These are phyloP conservation scores for Corythornis vintsioides DNA, from an alignment of 2,113 vertebrate genomes.

Conservation along the genomic window DNA sequence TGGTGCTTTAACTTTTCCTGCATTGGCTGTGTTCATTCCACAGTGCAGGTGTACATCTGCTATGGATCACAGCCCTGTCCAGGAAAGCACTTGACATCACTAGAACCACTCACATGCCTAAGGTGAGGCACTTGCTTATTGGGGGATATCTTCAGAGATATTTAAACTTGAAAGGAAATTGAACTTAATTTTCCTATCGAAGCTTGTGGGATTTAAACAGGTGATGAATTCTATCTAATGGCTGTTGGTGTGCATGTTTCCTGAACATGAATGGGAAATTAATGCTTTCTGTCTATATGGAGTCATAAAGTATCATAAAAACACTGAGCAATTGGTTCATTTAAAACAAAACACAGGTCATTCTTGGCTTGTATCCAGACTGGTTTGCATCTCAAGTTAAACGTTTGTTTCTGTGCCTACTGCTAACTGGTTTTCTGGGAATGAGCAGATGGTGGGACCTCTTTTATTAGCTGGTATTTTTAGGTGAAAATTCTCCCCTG, in stretches of 20 bases:
- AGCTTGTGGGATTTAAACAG: slow-evolving; percentile 39
- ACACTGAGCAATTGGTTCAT: neutral
- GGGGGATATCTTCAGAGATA: slow-evolving; percentile 25
- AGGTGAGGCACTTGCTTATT: neutral
- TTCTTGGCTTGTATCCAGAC: neutral
- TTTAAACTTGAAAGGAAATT: slow-evolving; percentile 27
- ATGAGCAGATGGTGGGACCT: neutral
- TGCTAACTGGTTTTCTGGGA: neutral
- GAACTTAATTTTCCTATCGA: slow-evolving; percentile 20
- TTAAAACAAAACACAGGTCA: neutral
- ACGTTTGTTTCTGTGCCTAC: neutral
- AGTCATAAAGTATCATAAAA: neutral
- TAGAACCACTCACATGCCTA: neutral
- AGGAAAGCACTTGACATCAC: slow-evolving; percentile 56
- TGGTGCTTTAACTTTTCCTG: slow-evolving; percentile 18
- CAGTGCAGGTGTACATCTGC: slow-evolving; percentile 51
- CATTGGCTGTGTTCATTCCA: neutral
- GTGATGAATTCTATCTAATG: slow-evolving; percentile 5
- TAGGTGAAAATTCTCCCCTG: neutral
- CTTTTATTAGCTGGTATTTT: neutral
- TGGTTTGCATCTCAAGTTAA: neutral
- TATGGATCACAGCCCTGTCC: slow-evolving; percentile 45
- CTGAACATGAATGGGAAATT: neutral
- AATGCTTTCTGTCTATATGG: neutral
- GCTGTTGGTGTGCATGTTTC: neutral